Base-by-base conservation (phyloP, 2,797 vertebrate species). In the Amblyopsis hoosieri region DNA sequence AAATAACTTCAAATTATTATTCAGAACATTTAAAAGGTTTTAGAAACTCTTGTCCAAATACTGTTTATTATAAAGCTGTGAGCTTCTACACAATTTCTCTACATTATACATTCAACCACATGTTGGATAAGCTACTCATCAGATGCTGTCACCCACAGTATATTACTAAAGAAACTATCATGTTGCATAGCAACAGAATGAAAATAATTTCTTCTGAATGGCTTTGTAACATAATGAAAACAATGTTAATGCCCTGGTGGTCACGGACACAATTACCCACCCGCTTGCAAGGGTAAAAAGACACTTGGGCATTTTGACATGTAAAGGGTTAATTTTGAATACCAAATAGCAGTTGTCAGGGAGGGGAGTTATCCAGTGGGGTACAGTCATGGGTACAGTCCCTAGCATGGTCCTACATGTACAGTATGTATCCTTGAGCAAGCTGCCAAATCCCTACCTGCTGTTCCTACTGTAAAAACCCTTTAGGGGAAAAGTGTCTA, bases 131-230 rank as follows among this genome's bases (percentile, higher is more conserved):
- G 55, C 54, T 42, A 11, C 29, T 37, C 12, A 55, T 55, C 54
- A n/a, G 33, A 55, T 33, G 12, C 17, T 42, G 42, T 45, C 19
- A 65, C 71, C 45, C 46, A 67, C 55, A 69, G 23, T 70, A 65
- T 29, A 74, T 74, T 31, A 61, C 66, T 53, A 77, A 75, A 66
- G 53, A 66, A 72, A 80, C 64, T 57, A 77, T 83, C 60, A 62
- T 80, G 84, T 91, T 90, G 86, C 87, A 89, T 88, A 90, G 88
- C 87, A 92, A 91, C 87, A 71, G 83, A 84, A 85, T 86, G 79
- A 85, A 80, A 60, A 77, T 61, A 52, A 70, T 77, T 78, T 72
- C 62, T 83, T 87, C 78, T 82, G 71, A 78, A 82, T 69, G 71
- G 75, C 84, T 80, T 81, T 84, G 86, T 80, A 81, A 85, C 80